Conservation (phyloP, 2,797 vertebrate genomes). For the Cynodonichthys magdalenae region DNA sequence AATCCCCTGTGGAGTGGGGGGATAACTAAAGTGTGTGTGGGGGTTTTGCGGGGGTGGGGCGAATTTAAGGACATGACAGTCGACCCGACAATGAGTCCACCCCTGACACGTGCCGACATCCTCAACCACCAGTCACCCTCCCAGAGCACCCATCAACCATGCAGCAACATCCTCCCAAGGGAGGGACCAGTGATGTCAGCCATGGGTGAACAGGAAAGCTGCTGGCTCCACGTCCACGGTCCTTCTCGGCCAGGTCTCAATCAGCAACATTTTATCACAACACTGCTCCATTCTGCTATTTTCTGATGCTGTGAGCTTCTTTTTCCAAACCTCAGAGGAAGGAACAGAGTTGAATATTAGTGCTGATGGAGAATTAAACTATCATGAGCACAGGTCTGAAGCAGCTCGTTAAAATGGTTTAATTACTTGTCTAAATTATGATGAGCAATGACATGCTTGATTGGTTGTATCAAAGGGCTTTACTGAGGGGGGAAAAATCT, state of each 20-base stretch:
- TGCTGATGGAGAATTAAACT: constrained; percentile 28
- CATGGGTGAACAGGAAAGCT: constrained; percentile 40
- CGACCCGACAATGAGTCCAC: constrained; percentile 61
- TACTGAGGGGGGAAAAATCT: constrained; percentile 58
- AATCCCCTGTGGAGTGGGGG: constrained; percentile 70
- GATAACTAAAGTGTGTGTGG: background rate
- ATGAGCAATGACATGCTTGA: constrained; percentile 78
- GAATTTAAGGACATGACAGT: constrained; percentile 53
- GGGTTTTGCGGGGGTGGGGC: background rate
- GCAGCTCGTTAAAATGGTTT: constrained; percentile 66
- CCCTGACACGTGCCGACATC: constrained; percentile 70
- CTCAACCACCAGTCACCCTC: constrained; percentile 35
- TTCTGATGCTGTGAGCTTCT: constrained; percentile 7
- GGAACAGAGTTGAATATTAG: background rate
- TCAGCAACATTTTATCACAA: constrained; percentile 43
- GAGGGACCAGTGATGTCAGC: constrained; percentile 46
- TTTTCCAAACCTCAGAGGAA: constrained; percentile 1
- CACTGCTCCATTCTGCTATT: constrained; percentile 11
- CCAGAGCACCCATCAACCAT: constrained; percentile 40
- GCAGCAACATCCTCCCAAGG: constrained; percentile 42
- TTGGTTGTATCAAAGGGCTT: constrained; percentile 67
- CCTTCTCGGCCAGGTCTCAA: constrained; percentile 18
- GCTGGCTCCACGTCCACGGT: constrained; percentile 19
- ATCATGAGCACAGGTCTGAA: constrained; percentile 22
- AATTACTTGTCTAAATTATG: constrained; percentile 69